Evolutionary conservation across 2,888 invertebrate species (phyloP).

Genomic region (Drosophila flavopinicola): DNA sequence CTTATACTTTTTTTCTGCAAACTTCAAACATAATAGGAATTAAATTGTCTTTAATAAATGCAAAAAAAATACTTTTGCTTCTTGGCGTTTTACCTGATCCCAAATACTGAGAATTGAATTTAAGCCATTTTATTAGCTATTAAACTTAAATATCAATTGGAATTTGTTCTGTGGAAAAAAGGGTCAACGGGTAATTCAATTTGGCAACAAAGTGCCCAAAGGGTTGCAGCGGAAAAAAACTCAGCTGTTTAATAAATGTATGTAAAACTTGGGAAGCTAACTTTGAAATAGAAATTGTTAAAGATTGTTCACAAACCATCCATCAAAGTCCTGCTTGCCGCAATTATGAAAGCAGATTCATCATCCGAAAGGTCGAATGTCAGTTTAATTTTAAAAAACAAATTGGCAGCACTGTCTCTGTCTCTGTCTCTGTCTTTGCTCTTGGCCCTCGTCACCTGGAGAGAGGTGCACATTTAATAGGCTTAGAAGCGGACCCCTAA

Average conservation of each 20-base stretch:
- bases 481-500: slow-evolving; percentile 54
- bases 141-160: slow-evolving; percentile 22
- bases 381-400: slow-evolving; percentile 18
- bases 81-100: not conserved
- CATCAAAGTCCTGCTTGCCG: slow-evolving; percentile 1
- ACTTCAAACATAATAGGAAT: not conserved
- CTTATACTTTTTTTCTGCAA: not conserved
- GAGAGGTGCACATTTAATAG: slow-evolving; percentile 49
- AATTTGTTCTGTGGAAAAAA: slow-evolving; percentile 24
- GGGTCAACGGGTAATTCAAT: slow-evolving; percentile 21
- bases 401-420: slow-evolving; percentile 7
- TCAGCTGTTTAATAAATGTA: not conserved
- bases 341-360: slow-evolving; percentile 24
- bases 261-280: not conserved
- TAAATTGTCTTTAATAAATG: slow-evolving; percentile 2
- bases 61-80: not conserved
- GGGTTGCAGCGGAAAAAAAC: not conserved
- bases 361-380: not conserved
- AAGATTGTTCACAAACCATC: not conserved
- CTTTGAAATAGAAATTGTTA: too few relatives aligned
- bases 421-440: not conserved
- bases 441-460: not conserved
- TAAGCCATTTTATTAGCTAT: slow-evolving; percentile 21
- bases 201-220: slow-evolving; percentile 2
- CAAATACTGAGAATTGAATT: not conserved